Base-by-base conservation (phyloP, 2,888 invertebrate species). In the Drosophila recens region DNA sequence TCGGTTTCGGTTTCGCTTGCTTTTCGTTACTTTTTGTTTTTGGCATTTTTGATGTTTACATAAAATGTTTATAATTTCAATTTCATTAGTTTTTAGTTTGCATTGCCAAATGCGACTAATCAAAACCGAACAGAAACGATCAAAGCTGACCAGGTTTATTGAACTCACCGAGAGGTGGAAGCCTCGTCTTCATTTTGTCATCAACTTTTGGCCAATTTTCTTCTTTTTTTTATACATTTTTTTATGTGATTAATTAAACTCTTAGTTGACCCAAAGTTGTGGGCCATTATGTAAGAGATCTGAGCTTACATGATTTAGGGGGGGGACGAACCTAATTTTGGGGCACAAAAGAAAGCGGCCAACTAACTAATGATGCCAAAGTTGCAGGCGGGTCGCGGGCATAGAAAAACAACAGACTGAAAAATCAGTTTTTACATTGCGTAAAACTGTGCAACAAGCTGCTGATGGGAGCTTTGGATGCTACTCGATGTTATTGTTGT, bases 21-120 rank as follows among this genome's bases (percentile, higher is more conserved):
- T 68, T 62, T 53, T 64, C 13, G 49, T 17, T 67, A 34, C 17
- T 58, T 61, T 57, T 62, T 56, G 13, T 42, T 58, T 49, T 67
- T 13, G 11, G 40, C n/a, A 34, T 52, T 48, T 71, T 58, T 51
- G 62, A 9, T 74, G 72, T 83, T 89, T 90, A 80, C 78, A 90
- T 86, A 89, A 89, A 90, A 79, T 87, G 85, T 72, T 84, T 74
- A 84, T 87, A 90, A 87, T 90, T 89, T 85, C 74, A 72, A 86
- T 90, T 85, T 86, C 71, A 87, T 86, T 87, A 90, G 75, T 49
- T 43, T 49, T 38, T 15, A 46, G 58, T 67, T 73, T 61, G 71
- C 75, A 66, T 89, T 90, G 73, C 84, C 65, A 86, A 79, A 67
- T 70, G 82, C 66, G 67, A 56, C 63, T 73, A 66, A 74, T 73